phyloP scores from a whole-genome alignment of 2,797 vertebrate species.

The Prunella strophiata region DNA sequence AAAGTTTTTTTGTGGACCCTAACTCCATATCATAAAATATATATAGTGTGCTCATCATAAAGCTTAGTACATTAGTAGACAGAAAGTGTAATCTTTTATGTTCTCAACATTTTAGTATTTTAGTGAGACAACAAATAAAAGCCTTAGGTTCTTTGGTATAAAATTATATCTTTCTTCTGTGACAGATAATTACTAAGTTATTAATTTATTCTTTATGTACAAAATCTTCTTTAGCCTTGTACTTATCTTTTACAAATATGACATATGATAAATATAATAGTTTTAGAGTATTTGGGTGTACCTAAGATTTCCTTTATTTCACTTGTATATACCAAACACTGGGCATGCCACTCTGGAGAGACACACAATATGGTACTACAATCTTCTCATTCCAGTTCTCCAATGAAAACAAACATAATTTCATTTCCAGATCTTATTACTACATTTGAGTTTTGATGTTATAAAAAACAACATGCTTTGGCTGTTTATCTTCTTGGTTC shows the following conservation, averaged over 20 bases:
- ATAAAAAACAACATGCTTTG: conserved; percentile 37
- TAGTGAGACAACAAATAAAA: conserved; percentile 57
- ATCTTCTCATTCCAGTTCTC: not conserved
- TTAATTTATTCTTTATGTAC: not conserved
- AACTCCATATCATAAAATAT: conserved; percentile 73
- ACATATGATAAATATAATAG: not conserved
- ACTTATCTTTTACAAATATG: not conserved
- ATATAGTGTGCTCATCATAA: not conserved
- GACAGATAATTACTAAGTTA: not conserved
- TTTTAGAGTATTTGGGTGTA: not conserved
- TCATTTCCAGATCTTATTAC: conserved; percentile 39
- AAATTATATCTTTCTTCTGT: conserved; percentile 20
- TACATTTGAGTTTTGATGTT: conserved; percentile 25
- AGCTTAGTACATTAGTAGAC: not conserved
- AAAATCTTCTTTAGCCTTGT: not conserved
- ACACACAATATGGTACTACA: not conserved
- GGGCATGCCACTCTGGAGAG: not conserved
- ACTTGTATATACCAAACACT: not conserved
- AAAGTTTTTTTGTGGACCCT: conserved; percentile 78
- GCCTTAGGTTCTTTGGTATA: not conserved
- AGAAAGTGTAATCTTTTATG: conserved; percentile 13
- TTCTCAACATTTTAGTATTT: conserved; percentile 44
- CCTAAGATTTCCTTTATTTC: not conserved
- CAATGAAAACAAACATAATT: conserved; percentile 30
- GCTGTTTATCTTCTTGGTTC: conserved; percentile 22